These are phyloP conservation scores for Lutjanus erythropterus DNA, from an alignment of 2,113 vertebrate genomes.

Conservation along the genomic window DNA sequence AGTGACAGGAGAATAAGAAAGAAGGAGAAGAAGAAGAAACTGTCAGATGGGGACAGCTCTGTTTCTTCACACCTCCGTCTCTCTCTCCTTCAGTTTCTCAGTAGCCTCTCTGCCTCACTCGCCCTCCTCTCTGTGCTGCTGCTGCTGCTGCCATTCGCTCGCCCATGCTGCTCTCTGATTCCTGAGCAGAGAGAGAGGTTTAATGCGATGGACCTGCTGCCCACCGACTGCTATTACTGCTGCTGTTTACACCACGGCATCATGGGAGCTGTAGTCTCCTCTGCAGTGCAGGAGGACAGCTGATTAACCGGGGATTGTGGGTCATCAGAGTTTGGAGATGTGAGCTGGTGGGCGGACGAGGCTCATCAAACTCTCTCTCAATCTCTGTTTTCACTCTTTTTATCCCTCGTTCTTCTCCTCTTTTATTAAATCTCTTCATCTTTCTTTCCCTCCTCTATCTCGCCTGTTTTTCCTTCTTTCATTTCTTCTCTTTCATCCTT, in stretches of 20 bases:
- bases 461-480: background rate
- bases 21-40: constrained; percentile 43
- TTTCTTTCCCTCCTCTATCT: background rate
- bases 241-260: constrained; percentile 65
- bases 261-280: constrained; percentile 68
- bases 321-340: constrained; percentile 69
- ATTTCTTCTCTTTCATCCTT: background rate
- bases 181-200: constrained; percentile 20
- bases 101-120: constrained; percentile 14
- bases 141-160: constrained; percentile 1
- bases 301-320: constrained; percentile 56
- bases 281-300: constrained; percentile 47
- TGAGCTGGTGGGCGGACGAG: constrained; percentile 60
- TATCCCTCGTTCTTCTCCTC: background rate
- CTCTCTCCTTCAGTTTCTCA: constrained; percentile 29
- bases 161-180: background rate
- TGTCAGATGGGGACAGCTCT: constrained; percentile 39
- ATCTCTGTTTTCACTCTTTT: background rate
- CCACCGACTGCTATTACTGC: constrained; percentile 42
- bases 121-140: constrained; percentile 20
- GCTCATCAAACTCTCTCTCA: constrained; percentile 29
- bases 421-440: background rate
- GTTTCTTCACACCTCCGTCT: background rate
- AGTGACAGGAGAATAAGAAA: constrained; percentile 19
- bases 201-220: constrained; percentile 55